Evolutionary conservation across 1,140 invertebrate species (phyloP).

Genomic region (Zaprionus camerounensis): DNA sequence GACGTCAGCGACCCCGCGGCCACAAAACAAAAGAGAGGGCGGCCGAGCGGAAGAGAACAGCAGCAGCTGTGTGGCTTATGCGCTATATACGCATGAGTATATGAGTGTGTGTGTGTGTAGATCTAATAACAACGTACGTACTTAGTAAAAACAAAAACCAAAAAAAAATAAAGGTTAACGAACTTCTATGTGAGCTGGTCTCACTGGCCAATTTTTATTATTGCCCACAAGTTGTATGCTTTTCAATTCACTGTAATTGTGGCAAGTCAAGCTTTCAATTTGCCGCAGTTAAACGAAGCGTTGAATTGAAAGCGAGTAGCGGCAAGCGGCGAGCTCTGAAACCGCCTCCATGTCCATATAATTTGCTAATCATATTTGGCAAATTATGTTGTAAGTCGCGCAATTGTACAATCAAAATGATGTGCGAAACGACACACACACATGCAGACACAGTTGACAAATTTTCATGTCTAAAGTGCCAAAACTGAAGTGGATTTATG

Average conservation of each 20-base stretch:
- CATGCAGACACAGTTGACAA: conserved; percentile 58
- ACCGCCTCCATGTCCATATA: conserved; percentile 56
- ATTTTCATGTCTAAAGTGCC: conserved; percentile 61
- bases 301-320: conserved; percentile 76
- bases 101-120: not conserved
- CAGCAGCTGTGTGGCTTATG: conserved; percentile 31
- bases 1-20: conserved; percentile 27
- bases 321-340: not conserved
- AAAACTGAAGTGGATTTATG: conserved; percentile 41
- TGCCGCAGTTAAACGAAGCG: conserved; percentile 79
- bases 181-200: conserved; percentile 46
- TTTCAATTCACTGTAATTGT: conserved; percentile 77
- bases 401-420: conserved; percentile 72
- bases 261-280: conserved; percentile 72
- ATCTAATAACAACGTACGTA: not conserved
- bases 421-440: conserved; percentile 35
- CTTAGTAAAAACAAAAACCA: conserved; percentile 48
- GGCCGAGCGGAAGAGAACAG: conserved; percentile 3
- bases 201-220: conserved; percentile 76
- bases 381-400: conserved; percentile 77
- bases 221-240: conserved; percentile 70
- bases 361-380: conserved; percentile 82
- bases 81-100: conserved; percentile 6
- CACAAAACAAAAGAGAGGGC: not conserved
- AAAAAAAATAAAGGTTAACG: conserved; percentile 52